Conservation (phyloP, 30 jellyfish, hydroid and myxozoan species). For the Catostylus mosaicus region DNA sequence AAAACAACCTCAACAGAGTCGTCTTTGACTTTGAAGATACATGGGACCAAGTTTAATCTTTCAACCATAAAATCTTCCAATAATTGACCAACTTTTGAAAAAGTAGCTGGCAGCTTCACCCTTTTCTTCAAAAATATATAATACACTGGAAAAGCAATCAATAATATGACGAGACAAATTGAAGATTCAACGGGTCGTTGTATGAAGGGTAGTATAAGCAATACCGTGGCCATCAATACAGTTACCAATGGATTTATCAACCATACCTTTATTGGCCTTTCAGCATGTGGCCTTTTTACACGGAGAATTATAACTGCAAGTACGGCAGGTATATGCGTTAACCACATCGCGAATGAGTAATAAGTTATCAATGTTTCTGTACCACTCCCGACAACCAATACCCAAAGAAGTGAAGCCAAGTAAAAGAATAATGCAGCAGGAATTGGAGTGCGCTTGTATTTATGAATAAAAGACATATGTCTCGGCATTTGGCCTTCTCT, state of each 20-base stretch:
- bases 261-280: slow-evolving; percentile 64
- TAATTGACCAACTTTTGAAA: not conserved
- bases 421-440: slow-evolving; percentile 10
- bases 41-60: not conserved
- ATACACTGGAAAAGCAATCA: slow-evolving; percentile 29
- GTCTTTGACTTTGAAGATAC: no score
- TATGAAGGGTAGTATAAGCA: slow-evolving; percentile 18
- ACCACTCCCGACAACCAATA: slow-evolving; percentile 7
- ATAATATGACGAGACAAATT: not conserved
- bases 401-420: not conserved
- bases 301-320: slow-evolving; percentile 45
- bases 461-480: slow-evolving; percentile 34
- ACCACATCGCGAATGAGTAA: slow-evolving; percentile 47
- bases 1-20: no score
- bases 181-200: slow-evolving; percentile 19
- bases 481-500: slow-evolving; percentile 56
- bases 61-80: not conserved
- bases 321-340: slow-evolving; percentile 18
- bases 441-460: slow-evolving; percentile 24
- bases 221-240: not conserved
- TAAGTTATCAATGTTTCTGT: slow-evolving; percentile 9
- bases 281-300: slow-evolving; percentile 12
- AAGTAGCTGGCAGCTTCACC: not conserved
- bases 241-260: slow-evolving; percentile 41
- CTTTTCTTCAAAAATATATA: not conserved